Evolutionary conservation across 1,140 invertebrate species (phyloP).

Genomic region (Bemisia tabaci): DNA sequence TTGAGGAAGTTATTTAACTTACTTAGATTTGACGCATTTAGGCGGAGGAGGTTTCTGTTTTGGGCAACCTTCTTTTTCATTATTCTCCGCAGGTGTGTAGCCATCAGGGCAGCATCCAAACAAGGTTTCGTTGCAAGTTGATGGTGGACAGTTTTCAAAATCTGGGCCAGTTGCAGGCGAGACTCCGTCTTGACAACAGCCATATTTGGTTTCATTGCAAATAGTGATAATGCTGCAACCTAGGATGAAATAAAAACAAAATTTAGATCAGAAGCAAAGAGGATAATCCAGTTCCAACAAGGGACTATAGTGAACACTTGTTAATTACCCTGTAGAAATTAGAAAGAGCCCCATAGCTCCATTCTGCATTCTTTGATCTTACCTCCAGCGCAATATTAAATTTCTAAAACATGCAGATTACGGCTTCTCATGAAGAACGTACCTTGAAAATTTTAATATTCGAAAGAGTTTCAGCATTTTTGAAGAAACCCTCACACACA

Average conservation of each 20-base stretch:
- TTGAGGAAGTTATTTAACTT: no score
- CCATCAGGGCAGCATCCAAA: conserved; percentile 79
- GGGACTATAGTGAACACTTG: no score
- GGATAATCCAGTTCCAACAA: no score
- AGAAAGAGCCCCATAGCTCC: no score
- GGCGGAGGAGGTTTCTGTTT: conserved; percentile 37
- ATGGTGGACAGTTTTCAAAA: conserved; percentile 58
- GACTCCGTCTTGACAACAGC: conserved; percentile 80
- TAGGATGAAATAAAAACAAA: conserved; percentile 18
- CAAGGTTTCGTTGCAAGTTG: conserved; percentile 57
- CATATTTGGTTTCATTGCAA: conserved; percentile 64
- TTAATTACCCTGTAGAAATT: no score
- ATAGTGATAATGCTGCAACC: conserved; percentile 56
- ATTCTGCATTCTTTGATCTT: no score
- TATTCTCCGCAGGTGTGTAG: conserved; percentile 59
- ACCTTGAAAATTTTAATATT: no score
- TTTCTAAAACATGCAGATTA: no score
- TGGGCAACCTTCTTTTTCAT: conserved; percentile 69
- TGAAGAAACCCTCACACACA: no score
- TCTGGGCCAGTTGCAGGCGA: conserved; percentile 61
- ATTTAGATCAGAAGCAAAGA: conserved; percentile 4
- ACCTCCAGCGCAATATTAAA: no score
- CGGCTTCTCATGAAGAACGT: no score
- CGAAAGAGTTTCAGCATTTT: no score
- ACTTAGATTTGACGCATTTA: background rate